Evolutionary conservation across 2,113 vertebrate species (phyloP).

Genomic region (Ariopsis seemanni): DNA sequence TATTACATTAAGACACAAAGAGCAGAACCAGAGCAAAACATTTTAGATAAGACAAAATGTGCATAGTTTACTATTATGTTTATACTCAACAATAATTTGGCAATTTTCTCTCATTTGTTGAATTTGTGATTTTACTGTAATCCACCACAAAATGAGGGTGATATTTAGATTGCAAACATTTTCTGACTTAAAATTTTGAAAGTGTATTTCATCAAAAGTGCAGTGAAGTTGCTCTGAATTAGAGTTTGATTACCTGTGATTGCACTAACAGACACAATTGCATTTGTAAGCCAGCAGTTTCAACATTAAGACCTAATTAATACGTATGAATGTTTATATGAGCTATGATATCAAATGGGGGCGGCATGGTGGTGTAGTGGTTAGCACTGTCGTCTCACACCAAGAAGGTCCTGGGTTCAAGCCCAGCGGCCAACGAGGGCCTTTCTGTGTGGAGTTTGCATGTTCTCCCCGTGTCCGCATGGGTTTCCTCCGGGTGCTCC

Average conservation of each 20-base stretch:
- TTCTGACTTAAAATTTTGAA: constrained; percentile 13
- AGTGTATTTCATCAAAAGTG: neutral
- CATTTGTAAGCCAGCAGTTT: constrained; percentile 8
- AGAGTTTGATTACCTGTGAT: constrained; percentile 21
- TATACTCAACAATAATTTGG: neutral
- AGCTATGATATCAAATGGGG: no score
- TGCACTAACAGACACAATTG: constrained; percentile 13
- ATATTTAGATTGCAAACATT: constrained; percentile 18
- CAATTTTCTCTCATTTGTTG: neutral
- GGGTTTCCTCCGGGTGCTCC: no score
- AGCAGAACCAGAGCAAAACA: neutral
- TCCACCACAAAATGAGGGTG: neutral
- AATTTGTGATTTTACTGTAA: neutral
- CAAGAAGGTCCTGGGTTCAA: no score
- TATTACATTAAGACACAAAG: neutral
- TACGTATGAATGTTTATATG: constrained; percentile 2
- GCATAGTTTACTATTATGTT: neutral
- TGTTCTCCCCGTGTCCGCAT: no score
- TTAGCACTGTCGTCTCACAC: no score
- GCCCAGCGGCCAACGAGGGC: no score
- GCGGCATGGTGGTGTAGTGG: no score
- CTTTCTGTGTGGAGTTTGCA: no score
- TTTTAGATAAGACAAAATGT: constrained; percentile 22
- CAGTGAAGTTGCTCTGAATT: constrained; percentile 13
- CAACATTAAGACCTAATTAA: constrained; percentile 1